Conservation (phyloP, 1,140 invertebrate genomes). For the Caerostris extrusa region DNA sequence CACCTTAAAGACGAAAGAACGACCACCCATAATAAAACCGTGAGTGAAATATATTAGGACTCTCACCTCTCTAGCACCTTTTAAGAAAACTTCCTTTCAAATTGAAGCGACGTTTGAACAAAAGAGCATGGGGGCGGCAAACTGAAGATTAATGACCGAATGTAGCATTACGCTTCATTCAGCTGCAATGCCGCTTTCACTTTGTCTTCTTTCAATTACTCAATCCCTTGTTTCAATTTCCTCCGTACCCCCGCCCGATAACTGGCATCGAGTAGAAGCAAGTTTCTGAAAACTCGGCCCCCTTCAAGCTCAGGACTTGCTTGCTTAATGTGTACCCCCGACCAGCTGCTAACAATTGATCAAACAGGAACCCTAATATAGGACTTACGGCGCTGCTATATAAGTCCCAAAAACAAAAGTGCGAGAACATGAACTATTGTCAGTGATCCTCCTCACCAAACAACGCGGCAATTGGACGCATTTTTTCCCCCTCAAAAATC, state of each 20-base stretch:
- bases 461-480: background rate
- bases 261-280: constrained; percentile 2
- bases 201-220: constrained; percentile 75
- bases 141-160: constrained; percentile 70
- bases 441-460: background rate
- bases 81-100: constrained; percentile 63
- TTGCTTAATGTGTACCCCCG: constrained; percentile 34
- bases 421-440: constrained; percentile 12
- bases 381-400: background rate
- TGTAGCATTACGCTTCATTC: constrained; percentile 65
- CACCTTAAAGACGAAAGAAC: background rate
- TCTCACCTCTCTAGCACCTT: constrained; percentile 60
- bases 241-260: background rate
- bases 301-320: background rate
- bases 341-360: constrained; percentile 72
- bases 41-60: constrained; percentile 46
- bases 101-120: constrained; percentile 59
- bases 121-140: constrained; percentile 54
- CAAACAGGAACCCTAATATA: constrained; percentile 59
- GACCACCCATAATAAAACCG: constrained; percentile 11
- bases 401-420: constrained; percentile 24
- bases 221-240: constrained; percentile 64
- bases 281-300: constrained; percentile 37
- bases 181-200: constrained; percentile 48
- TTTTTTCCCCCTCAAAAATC: constrained; percentile 50